These are phyloP conservation scores for Sylvia borin DNA, from an alignment of 2,797 vertebrate genomes.

Conservation along the genomic window DNA sequence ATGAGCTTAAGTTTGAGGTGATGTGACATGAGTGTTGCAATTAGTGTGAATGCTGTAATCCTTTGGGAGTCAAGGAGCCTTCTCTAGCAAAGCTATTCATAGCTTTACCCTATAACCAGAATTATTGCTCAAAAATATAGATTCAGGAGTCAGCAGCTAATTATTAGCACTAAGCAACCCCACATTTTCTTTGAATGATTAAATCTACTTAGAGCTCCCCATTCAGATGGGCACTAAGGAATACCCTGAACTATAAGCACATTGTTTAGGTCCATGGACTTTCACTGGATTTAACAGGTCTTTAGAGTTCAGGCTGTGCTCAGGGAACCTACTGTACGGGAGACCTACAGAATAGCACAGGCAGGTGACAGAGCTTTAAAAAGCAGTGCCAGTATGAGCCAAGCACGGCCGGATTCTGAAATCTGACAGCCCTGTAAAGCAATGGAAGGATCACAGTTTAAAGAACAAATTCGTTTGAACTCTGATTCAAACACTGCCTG, in stretches of 20 bases:
- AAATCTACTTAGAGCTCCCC: slow-evolving; percentile 1
- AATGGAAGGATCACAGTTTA: not conserved
- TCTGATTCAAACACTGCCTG: not conserved
- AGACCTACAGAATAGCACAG: not conserved
- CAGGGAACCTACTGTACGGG: not conserved
- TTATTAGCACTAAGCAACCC: not conserved
- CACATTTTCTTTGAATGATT: not conserved
- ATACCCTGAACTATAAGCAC: not conserved
- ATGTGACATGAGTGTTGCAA: not conserved
- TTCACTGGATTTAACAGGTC: not conserved
- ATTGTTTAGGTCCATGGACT: not conserved
- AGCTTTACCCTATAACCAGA: not conserved
- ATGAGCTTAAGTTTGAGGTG: not conserved
- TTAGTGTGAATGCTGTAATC: not conserved
- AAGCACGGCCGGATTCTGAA: not conserved
- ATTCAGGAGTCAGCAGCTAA: not conserved
- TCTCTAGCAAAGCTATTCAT: not conserved
- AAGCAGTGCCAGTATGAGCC: not conserved
- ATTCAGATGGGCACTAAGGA: not conserved
- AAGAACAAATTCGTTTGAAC: not conserved
- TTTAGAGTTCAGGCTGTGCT: slow-evolving; percentile 32
- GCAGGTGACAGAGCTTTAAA: not conserved
- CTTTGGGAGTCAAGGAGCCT: not conserved
- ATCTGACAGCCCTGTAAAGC: not conserved
- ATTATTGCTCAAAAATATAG: not conserved